Evolutionary conservation across 2,888 invertebrate genomes (phyloP).

Genomic region (Rhagium mordax): DNA sequence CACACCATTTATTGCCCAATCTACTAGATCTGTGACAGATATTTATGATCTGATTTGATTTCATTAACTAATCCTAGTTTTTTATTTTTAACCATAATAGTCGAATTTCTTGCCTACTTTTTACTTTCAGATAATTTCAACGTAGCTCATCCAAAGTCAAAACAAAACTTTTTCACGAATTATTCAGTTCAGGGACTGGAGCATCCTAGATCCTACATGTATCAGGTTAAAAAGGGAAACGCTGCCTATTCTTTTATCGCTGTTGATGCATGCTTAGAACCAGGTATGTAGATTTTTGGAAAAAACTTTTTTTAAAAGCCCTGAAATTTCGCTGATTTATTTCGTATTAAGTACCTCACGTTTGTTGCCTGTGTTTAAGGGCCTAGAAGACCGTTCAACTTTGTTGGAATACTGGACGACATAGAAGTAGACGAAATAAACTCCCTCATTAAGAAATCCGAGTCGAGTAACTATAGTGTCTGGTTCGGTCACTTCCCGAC

Average conservation of each 20-base stretch:
- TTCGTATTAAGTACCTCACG: not conserved
- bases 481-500: slow-evolving; percentile 96
- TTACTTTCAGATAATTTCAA: slow-evolving; percentile 88
- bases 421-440: slow-evolving; percentile 75
- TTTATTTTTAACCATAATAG: no score
- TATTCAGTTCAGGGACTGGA: slow-evolving; percentile 85
- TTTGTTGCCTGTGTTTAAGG: slow-evolving; percentile 41
- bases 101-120: no score
- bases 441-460: slow-evolving; percentile 74
- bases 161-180: slow-evolving; percentile 83
- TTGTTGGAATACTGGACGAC: slow-evolving; percentile 82
- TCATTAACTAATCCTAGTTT: no score
- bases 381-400: slow-evolving; percentile 90
- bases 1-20: no score
- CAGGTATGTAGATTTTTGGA: slow-evolving; percentile 72
- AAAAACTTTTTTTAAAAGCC: not conserved
- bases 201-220: slow-evolving; percentile 82
- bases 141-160: slow-evolving; percentile 78
- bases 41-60: no score
- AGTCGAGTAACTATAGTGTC: slow-evolving; percentile 75
- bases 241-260: slow-evolving; percentile 86
- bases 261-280: slow-evolving; percentile 89
- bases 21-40: no score
- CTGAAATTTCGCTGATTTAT: no score
- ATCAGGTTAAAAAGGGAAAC: slow-evolving; percentile 74